Base-by-base conservation (phyloP, 2,888 invertebrate species). In the Papilio protenor region DNA sequence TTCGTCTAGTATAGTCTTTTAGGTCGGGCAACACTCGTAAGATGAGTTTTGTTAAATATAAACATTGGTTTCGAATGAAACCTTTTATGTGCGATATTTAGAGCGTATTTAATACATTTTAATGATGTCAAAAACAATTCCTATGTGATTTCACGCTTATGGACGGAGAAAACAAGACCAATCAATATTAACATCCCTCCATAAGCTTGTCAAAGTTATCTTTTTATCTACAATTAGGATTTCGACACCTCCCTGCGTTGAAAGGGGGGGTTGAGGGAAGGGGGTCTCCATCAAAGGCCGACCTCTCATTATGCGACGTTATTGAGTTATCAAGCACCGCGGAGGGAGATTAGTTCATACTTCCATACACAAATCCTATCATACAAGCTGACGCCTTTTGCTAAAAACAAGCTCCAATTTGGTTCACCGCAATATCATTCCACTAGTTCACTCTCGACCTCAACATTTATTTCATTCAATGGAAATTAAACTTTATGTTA, bases 201-300 rank as follows among this genome's bases (percentile, higher is more conserved):
- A 86, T 84, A 84, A 86, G 74, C 84, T 87, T 85, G 85, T 86
- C 87, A 89, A 90, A 92, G 90, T 93, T 94, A 94, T 94, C 94
- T 94, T 94, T 94, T 94, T 94, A 94, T 94, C 94, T 94, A 87
- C 92, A 94, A 94, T 94, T 94, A 93, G 93, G 94, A 93, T 94
- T 94, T 94, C 89, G 92, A 91, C 94, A 92, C 94, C 90, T 93
- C 91, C 89, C 89, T 85, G 80, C 82, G 79, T 80, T 77, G 69
- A 77, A 81, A 79, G 75, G 83, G 81, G 81, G 77, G 75, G 81
- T 57, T 61, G 78, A 78, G 79, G 81, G 80, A 75, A 83, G 80
- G 84, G 81, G 87, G 79, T 80, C 78, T 84, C 86, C 92, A 89
- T 93, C 94, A 94, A 95, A 94, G 94, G 94, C 90, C 90, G 88